These are phyloP conservation scores for Ophion ellenae DNA, from an alignment of 2,888 invertebrate species.

Conservation along the genomic window DNA sequence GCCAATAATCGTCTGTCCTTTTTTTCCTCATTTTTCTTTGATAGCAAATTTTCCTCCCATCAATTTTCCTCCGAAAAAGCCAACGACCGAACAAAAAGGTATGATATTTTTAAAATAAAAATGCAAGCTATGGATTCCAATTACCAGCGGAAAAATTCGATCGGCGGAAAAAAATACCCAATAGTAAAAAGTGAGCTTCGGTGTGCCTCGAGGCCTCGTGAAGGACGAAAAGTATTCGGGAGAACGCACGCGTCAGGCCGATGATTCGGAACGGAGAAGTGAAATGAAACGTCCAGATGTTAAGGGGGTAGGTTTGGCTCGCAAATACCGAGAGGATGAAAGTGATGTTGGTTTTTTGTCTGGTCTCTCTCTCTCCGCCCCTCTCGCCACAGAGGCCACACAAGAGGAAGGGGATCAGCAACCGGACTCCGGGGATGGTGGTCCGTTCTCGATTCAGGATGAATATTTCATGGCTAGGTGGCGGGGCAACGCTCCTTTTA, in stretches of 20 bases:
- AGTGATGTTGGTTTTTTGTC: slow-evolving; percentile 57
- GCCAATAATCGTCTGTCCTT: no score
- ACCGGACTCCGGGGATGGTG: slow-evolving; percentile 37
- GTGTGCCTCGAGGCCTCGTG: no score
- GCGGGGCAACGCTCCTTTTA: slow-evolving; percentile 60
- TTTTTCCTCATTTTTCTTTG: no score
- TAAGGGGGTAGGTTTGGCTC: slow-evolving; percentile 34
- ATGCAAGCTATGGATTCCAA: no score
- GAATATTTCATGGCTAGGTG: slow-evolving; percentile 65
- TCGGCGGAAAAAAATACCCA: not conserved
- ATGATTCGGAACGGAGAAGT: slow-evolving; percentile 41
- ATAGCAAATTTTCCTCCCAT: no score
- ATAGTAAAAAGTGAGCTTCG: not conserved
- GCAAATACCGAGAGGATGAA: slow-evolving; percentile 55
- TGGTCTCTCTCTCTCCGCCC: slow-evolving; percentile 1
- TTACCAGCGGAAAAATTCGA: no score
- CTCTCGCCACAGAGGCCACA: slow-evolving; percentile 23
- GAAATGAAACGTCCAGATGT: slow-evolving; percentile 8
- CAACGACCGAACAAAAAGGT: no score
- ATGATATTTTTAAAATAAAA: no score
- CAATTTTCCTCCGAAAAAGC: no score
- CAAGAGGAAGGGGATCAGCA: slow-evolving; percentile 16
- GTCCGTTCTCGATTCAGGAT: slow-evolving; percentile 71
- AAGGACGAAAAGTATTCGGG: not conserved
- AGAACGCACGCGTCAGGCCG: not conserved